Conservation (phyloP, 2,888 invertebrate genomes). For the Latrodectus elegans region DNA sequence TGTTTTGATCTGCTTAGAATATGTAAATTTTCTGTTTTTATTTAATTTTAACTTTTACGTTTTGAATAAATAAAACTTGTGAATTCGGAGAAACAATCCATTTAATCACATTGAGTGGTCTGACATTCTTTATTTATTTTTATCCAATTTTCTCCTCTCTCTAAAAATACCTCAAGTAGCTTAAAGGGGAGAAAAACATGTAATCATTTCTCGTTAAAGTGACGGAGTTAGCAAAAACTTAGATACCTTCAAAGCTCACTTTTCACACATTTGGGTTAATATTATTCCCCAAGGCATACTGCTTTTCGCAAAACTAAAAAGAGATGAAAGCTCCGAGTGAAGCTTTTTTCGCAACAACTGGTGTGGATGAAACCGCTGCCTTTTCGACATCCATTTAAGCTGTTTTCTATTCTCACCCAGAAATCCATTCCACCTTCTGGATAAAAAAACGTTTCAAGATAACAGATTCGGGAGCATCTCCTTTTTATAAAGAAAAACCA, state of each 20-base stretch:
- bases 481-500: neutral
- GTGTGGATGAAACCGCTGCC: neutral
- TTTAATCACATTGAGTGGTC: too few species aligned
- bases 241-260: neutral
- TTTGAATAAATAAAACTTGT: too few species aligned
- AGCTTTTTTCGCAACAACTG: neutral
- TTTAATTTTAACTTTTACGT: too few species aligned
- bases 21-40: too few species aligned
- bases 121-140: too few species aligned
- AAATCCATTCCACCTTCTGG: neutral
- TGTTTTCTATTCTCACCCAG: conserved; percentile 2
- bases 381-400: neutral
- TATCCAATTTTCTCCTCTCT: too few species aligned
- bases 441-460: neutral
- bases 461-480: neutral
- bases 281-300: conserved; percentile 1
- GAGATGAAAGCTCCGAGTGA: neutral
- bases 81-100: too few species aligned
- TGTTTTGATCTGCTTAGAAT: too few species aligned
- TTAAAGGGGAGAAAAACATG: neutral
- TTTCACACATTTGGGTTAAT: conserved; percentile 1
- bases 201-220: neutral
- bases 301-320: neutral
- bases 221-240: neutral
- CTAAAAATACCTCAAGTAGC: too few species aligned